These are phyloP conservation scores for Eurytoma californica DNA, from an alignment of 2,888 invertebrate species.

Conservation along the genomic window DNA sequence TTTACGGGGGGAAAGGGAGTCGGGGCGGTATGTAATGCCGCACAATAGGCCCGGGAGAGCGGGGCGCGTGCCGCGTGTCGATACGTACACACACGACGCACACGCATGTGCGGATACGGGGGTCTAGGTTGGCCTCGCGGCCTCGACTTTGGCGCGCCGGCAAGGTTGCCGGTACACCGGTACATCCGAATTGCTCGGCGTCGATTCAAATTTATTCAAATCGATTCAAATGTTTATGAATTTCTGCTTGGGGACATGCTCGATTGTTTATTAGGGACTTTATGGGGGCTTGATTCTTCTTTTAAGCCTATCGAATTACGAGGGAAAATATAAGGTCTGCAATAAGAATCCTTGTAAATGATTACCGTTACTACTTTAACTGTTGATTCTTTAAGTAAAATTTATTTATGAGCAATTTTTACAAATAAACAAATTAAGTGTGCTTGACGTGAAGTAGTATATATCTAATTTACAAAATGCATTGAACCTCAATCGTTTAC, in stretches of 20 bases:
- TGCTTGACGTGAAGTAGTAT: no score
- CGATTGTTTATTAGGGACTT: conserved; percentile 18
- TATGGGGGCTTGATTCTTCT: background rate
- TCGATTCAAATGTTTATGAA: conserved; percentile 32
- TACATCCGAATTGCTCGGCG: background rate
- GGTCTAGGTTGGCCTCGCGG: background rate
- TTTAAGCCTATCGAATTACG: no score
- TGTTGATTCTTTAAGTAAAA: no score
- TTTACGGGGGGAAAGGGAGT: background rate
- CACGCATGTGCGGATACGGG: background rate
- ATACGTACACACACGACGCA: background rate
- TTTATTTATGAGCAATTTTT: no score
- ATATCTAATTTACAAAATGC: no score
- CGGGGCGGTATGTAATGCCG: conserved; percentile 4
- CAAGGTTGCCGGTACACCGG: background rate
- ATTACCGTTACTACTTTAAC: no score
- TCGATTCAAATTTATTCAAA: conserved; percentile 46
- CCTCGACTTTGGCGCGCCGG: conserved; percentile 30
- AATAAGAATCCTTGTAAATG: no score
- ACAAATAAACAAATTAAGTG: no score
- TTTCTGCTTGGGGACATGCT: background rate
- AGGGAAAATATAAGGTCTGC: no score
- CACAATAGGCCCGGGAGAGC: conserved; percentile 36
- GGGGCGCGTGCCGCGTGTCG: conserved; percentile 42
- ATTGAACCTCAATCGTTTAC: no score